These are phyloP conservation scores for Drosophila eohydei DNA, from an alignment of 2,888 invertebrate genomes.

Conservation along the genomic window DNA sequence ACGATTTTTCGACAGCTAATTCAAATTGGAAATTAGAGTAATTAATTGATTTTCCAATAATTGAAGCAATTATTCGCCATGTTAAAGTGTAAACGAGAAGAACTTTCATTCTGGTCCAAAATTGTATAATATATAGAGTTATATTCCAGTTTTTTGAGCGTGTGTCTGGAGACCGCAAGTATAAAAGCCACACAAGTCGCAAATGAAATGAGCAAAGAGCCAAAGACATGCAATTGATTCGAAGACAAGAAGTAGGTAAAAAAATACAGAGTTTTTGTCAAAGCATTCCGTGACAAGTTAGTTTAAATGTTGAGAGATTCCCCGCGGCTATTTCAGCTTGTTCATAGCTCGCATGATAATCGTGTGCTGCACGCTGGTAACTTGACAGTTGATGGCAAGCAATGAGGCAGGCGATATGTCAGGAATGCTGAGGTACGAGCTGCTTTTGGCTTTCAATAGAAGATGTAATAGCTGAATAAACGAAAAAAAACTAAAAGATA, in stretches of 20 bases:
- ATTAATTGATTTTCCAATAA: not conserved
- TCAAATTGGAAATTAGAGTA: slow-evolving; percentile 19
- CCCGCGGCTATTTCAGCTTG: not conserved
- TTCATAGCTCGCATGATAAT: slow-evolving; percentile 6
- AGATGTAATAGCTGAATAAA: not conserved
- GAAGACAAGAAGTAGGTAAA: too few species aligned
- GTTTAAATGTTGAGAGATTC: not conserved
- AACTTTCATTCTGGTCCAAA: too few species aligned
- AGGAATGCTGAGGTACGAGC: not conserved
- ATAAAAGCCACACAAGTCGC: too few species aligned
- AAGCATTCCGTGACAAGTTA: not conserved
- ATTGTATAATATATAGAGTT: too few species aligned
- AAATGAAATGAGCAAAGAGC: too few species aligned
- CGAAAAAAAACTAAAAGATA: not conserved
- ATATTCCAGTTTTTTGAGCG: too few species aligned
- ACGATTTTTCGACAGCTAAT: slow-evolving; percentile 26
- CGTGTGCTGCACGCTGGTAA: slow-evolving; percentile 2
- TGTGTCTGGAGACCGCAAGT: too few species aligned
- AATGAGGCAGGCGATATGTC: slow-evolving; percentile 3
- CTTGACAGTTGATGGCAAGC: slow-evolving; percentile 1
- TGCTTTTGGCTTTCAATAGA: not conserved
- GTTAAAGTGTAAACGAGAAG: too few species aligned
- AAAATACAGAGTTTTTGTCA: too few species aligned
- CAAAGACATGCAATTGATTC: too few species aligned
- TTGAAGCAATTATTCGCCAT: too few species aligned